Evolutionary conservation across 1,140 invertebrate genomes (phyloP).

Genomic region (Cyclargus thomasi): DNA sequence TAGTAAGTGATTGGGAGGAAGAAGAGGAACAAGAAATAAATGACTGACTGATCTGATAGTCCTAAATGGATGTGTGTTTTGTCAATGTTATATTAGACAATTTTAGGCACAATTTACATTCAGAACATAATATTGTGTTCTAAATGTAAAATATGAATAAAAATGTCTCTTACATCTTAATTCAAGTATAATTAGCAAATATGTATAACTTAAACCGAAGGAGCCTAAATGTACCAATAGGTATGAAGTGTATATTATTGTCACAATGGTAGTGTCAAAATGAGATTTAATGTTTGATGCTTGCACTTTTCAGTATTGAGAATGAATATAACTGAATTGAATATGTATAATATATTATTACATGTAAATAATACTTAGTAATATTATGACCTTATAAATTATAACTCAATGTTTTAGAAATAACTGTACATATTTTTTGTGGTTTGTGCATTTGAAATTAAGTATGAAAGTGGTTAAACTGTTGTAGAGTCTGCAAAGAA

Average conservation of each 20-base stretch:
- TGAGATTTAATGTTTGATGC: too few relatives aligned
- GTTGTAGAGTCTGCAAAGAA: neutral
- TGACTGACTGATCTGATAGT: conserved; percentile 19
- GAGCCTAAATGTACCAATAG: neutral
- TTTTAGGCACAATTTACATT: too few relatives aligned
- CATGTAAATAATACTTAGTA: too few relatives aligned
- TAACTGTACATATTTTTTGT: too few relatives aligned
- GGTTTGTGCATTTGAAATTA: neutral
- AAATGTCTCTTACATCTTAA: neutral
- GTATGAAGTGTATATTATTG: neutral
- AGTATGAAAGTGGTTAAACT: neutral
- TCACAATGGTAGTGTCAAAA: too few relatives aligned
- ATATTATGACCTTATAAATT: too few relatives aligned
- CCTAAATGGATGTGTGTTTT: neutral
- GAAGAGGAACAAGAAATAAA: conserved; percentile 53
- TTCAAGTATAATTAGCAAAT: neutral
- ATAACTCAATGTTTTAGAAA: too few relatives aligned
- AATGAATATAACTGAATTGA: too few relatives aligned
- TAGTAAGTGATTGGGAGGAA: conserved; percentile 68
- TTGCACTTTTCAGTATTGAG: too few relatives aligned
- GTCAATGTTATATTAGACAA: neutral
- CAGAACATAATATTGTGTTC: neutral
- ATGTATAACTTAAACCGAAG: neutral
- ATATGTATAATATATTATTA: too few relatives aligned
- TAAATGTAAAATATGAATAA: neutral